phyloP scores from a whole-genome alignment of 2,797 vertebrate genomes.

The Gobio occitaniae region DNA sequence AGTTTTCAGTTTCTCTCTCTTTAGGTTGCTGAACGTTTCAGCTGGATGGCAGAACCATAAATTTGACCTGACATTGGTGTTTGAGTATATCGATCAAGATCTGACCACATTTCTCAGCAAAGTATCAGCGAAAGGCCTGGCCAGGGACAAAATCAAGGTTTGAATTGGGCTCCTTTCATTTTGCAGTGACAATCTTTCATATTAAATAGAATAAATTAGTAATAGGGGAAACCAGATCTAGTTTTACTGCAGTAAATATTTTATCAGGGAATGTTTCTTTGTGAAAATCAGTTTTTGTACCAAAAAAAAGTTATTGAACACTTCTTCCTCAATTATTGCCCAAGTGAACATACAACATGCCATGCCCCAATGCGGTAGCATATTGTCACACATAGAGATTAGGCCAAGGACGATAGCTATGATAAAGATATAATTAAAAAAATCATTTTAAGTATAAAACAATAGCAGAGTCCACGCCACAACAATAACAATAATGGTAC shows the following conservation, averaged over 20 bases:
- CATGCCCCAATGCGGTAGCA: neutral
- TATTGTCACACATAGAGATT: neutral
- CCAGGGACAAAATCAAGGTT: constrained; percentile 73
- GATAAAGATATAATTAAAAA: no score
- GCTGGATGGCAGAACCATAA: constrained; percentile 54
- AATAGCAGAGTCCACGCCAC: no score
- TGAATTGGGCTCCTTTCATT: neutral
- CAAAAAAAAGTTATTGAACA: neutral
- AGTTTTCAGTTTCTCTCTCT: neutral
- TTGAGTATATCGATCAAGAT: constrained; percentile 84
- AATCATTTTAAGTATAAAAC: no score
- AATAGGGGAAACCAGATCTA: neutral
- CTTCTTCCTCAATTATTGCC: neutral
- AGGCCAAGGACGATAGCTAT: no score
- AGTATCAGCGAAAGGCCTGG: constrained; percentile 70
- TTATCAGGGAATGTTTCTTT: neutral
- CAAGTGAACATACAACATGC: neutral
- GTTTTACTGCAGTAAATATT: neutral
- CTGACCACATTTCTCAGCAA: constrained; percentile 75
- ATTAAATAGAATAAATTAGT: neutral
- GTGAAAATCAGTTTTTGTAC: neutral
- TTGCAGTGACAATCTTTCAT: neutral
- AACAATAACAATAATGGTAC: no score
- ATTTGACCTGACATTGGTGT: constrained; percentile 77
- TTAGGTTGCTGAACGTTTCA: constrained; percentile 77